Evolutionary conservation across 2,888 invertebrate species (phyloP), one percentile per base, ranked within the genome.

Genomic region (Schizotus pectinicornis): DNA sequence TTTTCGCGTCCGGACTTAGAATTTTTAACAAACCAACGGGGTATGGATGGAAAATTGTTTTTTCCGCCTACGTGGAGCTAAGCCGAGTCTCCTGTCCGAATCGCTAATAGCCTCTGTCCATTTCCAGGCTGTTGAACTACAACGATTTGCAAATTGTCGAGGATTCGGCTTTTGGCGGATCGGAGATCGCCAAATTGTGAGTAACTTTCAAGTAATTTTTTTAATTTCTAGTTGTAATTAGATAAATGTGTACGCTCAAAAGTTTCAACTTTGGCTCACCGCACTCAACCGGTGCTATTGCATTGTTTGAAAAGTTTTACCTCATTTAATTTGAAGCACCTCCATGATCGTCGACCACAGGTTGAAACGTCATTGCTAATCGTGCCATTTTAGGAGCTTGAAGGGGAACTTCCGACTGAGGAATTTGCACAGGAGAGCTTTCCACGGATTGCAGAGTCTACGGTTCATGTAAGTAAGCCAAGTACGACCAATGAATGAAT

Each of bases 131-230:
- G 65, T 79, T 92, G 68, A 88, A 88, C 77, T 88, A 88, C 80
- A 92, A 92, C 77, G 80, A 85, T 50, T 83, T 92, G 59, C 84
- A 83, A 70, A 84, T 83, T 43, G 86, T 92, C 30, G 88, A 89
- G 47, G 87, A 88, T 59, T 84, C 84, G 62, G 89, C 91, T 0
- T 92, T 92, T 77, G 84, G 85, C 74, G 90, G 90, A 65, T 89
- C 92, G 0, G 85, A 90, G 77, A 90, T 92, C 71, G 83, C 82
- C n/a, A 81, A 81, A 71, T 68, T 85, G 85, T 85, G 75, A 83
- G 84, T 81, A 64, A 39, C 48, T 22, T 22, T 3, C 22, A 22
- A 22, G 5, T 22, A 3, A 3, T 22, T 22, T 22, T 22, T 22
- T 22, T 22, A 22, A 22, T 22, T 3, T 22, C 3, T 5, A 22